Evolutionary conservation across 1,140 invertebrate genomes (phyloP), one percentile per base, ranked within the genome.

Genomic region (Forficula auricularia): DNA sequence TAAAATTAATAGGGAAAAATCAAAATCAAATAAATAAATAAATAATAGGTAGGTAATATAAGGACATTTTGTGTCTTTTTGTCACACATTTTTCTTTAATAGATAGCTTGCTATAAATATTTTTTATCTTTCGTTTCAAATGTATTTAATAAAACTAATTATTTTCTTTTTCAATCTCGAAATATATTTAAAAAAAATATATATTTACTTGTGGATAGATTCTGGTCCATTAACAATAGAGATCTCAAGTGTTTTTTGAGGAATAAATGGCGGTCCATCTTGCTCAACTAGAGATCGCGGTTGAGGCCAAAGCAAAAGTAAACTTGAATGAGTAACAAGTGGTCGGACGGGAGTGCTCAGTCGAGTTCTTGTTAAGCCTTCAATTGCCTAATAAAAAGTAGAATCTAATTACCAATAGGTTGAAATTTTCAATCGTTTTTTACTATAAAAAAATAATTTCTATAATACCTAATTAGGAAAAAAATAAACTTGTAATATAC

Each of bases 261-360:
- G 44, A 27, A 54, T 46, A 50, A 70, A 68, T 22, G 59, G 54
- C 12, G 59, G 51, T 7, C 63, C 67, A 14, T 61, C 61, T 2
- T 73, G 55, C 49, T 75, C 70, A 2, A 68, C 52, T 13, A 77
- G 64, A 41, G 59, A 64, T 49, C 71, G 72, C 2, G 74, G 73
- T 46, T 68, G 66, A 2, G 75, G 75, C 74, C 75, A 77, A 12
- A 78, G 53, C 15, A 72, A 53, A 44, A 58, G 57, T 7, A 69
- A 45, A 34, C 59, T 57, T 14, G 58, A 55, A 42, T 68, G 62
- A 1, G 64, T 67, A 2, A 67, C 54, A 3, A 67, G 42, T 15
- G 57, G 56, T 31, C 54, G 49, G 0, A 62, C 61, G 4, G 63
- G 60, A 16, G 50, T 50, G 9, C 43, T 42, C 14, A 50, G 33